These are phyloP conservation scores for Odontocolon sp. DNA, from an alignment of 2,888 invertebrate species.

Conservation along the genomic window DNA sequence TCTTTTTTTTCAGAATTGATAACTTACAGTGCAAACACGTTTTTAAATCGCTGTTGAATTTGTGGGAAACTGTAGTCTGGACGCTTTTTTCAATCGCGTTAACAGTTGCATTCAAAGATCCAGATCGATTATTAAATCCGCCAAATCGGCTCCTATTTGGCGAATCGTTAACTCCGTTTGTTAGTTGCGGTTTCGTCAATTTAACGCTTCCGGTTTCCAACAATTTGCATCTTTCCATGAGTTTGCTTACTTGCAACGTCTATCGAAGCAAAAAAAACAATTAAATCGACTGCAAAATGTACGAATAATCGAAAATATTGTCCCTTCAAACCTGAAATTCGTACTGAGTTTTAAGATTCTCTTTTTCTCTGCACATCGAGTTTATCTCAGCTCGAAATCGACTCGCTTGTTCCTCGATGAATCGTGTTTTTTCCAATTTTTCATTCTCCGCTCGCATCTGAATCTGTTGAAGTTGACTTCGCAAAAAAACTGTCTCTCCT, in stretches of 20 bases:
- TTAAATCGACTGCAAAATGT: background rate
- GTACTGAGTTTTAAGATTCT: conserved; percentile 72
- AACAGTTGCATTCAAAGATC: conserved; percentile 30
- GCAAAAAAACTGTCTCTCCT: conserved; percentile 73
- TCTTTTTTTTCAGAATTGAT: conserved; percentile 30
- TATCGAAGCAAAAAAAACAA: conserved; percentile 40
- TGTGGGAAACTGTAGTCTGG: conserved; percentile 60
- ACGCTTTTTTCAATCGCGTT: conserved; percentile 65
- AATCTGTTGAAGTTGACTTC: conserved; percentile 71
- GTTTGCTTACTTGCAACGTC: conserved; percentile 69
- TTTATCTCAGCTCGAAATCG: conserved; percentile 69
- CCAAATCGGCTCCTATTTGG: conserved; percentile 63
- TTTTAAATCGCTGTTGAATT: conserved; percentile 41
- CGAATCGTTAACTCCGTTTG: conserved; percentile 52
- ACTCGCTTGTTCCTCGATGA: conserved; percentile 72
- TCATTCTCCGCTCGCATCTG: conserved; percentile 70
- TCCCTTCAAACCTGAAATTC: conserved; percentile 70
- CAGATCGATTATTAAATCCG: conserved; percentile 60
- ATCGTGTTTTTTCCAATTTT: conserved; percentile 68
- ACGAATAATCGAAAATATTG: background rate
- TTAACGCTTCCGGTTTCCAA: conserved; percentile 71
- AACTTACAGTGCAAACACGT: conserved; percentile 57
- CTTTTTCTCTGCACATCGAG: conserved; percentile 71
- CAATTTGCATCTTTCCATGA: conserved; percentile 73
- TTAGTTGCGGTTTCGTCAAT: conserved; percentile 71